A percentile compares a stretch with the other conserved stretches of the same genome.
phyloP scores from a whole-genome alignment of 2,797 vertebrate species.

The Urosaurus nigricauda region DNA sequence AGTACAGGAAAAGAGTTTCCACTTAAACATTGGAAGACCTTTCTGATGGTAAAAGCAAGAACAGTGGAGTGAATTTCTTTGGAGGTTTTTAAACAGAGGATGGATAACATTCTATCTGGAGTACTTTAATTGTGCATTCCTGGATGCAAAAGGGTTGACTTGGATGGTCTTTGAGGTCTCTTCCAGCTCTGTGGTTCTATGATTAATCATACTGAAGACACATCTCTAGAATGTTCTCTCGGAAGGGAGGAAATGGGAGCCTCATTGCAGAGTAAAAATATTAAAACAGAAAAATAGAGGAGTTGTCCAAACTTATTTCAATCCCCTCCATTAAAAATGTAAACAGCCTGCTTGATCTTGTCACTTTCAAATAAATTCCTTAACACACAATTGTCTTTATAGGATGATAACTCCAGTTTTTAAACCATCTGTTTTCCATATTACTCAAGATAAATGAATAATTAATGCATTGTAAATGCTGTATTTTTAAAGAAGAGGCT shows the following conservation, averaged over 20 bases:
- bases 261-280: not conserved
- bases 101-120: too few species aligned
- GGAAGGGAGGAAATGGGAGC: not conserved
- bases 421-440: constrained; percentile 10
- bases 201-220: not conserved
- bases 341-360: not conserved
- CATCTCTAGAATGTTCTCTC: not conserved
- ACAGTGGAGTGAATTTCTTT: too few species aligned
- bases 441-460: not conserved
- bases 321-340: not conserved
- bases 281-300: not conserved
- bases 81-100: too few species aligned
- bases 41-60: too few species aligned
- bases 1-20: too few species aligned
- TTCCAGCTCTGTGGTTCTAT: not conserved
- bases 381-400: constrained; percentile 4
- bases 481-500: not conserved
- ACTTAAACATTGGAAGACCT: too few species aligned
- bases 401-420: not conserved
- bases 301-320: not conserved
- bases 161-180: too few species aligned
- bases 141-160: too few species aligned
- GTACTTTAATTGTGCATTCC: too few species aligned
- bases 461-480: not conserved
- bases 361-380: not conserved